A percentile compares a stretch with the other conserved stretches of the same genome.
Evolutionary conservation across 1,140 invertebrate species (phyloP).

Genomic region (Polypedilum pembai): DNA sequence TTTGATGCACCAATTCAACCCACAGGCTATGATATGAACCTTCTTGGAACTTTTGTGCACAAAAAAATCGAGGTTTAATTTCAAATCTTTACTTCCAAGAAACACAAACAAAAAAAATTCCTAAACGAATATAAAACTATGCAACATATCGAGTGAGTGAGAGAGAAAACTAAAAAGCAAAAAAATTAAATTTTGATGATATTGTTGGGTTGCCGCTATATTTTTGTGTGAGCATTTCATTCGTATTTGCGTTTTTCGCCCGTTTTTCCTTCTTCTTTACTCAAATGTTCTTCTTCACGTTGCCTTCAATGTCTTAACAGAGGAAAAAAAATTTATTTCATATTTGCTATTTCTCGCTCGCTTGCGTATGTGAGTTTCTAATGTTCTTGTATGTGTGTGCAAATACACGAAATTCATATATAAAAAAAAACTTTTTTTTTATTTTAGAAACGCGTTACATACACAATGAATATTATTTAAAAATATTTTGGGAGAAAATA

Average conservation of each 20-base stretch:
- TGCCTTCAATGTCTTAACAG: neutral
- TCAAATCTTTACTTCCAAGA: slow-evolving; percentile 17
- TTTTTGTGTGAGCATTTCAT: slow-evolving; percentile 25
- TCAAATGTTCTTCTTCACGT: neutral
- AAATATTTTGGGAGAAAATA: neutral
- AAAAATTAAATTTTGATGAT: neutral
- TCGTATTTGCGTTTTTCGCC: slow-evolving; percentile 16
- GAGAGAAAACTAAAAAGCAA: neutral
- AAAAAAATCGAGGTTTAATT: too few relatives aligned
- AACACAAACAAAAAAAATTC: neutral
- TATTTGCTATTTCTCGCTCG: slow-evolving; percentile 24
- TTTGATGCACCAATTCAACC: neutral
- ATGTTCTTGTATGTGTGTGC: slow-evolving; percentile 8
- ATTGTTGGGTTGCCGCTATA: slow-evolving; percentile 10
- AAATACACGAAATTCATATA: neutral
- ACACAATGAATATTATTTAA: too few relatives aligned
- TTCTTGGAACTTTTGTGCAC: neutral
- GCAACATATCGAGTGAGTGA: too few relatives aligned
- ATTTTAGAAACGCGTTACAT: too few relatives aligned
- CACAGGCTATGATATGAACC: neutral
- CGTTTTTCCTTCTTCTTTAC: slow-evolving; percentile 22
- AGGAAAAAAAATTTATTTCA: neutral
- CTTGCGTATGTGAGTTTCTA: slow-evolving; percentile 16
- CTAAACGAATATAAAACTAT: neutral
- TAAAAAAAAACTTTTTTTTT: too few relatives aligned